phyloP scores from a whole-genome alignment of 2,113 vertebrate species.

The Mobula hypostoma region DNA sequence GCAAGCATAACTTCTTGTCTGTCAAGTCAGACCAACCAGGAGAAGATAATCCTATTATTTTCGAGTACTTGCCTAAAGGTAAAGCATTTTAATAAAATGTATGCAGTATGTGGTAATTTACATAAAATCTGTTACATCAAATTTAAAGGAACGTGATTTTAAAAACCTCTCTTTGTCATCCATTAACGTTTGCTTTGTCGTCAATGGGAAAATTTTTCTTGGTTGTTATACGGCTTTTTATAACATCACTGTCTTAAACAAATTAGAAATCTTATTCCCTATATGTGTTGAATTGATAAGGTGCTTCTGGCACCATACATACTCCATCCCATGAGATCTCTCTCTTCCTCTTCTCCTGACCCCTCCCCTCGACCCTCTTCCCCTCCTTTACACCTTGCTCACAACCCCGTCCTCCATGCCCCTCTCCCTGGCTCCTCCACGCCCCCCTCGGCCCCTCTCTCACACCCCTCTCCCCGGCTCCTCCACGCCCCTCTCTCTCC shows the following conservation, averaged over 20 bases:
- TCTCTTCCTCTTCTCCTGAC: too few relatives aligned
- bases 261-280: neutral
- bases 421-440: too few relatives aligned
- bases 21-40: slow-evolving; percentile 86
- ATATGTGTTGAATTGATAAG: slow-evolving; percentile 11
- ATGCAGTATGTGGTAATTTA: neutral
- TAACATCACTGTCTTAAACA: neutral
- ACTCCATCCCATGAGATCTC: too few relatives aligned
- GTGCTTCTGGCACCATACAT: neutral
- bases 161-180: neutral
- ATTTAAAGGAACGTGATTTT: neutral
- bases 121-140: neutral
- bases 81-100: slow-evolving; percentile 57
- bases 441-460: too few relatives aligned
- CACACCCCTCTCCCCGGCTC: too few relatives aligned
- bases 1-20: slow-evolving; percentile 93
- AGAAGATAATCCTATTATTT: slow-evolving; percentile 79
- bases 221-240: neutral
- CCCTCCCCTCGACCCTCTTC: too few relatives aligned
- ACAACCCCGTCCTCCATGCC: too few relatives aligned
- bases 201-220: neutral
- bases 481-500: too few relatives aligned
- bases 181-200: neutral
- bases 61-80: slow-evolving; percentile 92
- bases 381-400: too few relatives aligned